These are phyloP conservation scores for Drosophila parthenogenetica DNA, from an alignment of 2,888 invertebrate species.

Conservation along the genomic window DNA sequence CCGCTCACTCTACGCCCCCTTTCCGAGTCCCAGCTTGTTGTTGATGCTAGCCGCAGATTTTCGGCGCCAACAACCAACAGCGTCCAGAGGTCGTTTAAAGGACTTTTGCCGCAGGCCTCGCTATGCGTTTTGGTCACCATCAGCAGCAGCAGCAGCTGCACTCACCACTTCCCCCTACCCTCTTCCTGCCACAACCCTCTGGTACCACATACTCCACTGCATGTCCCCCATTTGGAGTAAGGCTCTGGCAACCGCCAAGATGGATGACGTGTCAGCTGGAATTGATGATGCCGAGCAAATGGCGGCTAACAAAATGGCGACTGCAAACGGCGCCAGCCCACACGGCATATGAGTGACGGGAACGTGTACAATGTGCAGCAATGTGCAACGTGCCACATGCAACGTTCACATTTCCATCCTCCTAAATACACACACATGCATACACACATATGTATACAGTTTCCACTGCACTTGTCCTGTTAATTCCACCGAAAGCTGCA, in stretches of 20 bases:
- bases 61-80: slow-evolving; percentile 60
- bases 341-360: slow-evolving; percentile 73
- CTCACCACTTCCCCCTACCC: not conserved
- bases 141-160: slow-evolving; percentile 3
- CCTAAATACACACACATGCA: not conserved
- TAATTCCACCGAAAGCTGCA: slow-evolving; percentile 21
- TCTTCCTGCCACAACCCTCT: not conserved
- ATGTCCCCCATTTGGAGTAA: slow-evolving; percentile 20
- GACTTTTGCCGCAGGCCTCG: slow-evolving; percentile 78
- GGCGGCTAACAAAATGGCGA: slow-evolving; percentile 70
- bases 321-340: slow-evolving; percentile 49
- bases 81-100: slow-evolving; percentile 82
- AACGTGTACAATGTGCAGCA: slow-evolving; percentile 57
- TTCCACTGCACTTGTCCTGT: not conserved
- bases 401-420: slow-evolving; percentile 20
- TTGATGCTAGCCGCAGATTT: slow-evolving; percentile 72
- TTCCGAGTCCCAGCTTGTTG: slow-evolving; percentile 49
- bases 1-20: not conserved
- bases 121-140: slow-evolving; percentile 59
- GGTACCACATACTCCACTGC: not conserved
- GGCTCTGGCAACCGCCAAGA: slow-evolving; percentile 60
- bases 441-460: not conserved
- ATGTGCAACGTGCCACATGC: slow-evolving; percentile 59
- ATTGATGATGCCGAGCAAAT: slow-evolving; percentile 80
- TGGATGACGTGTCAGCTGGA: slow-evolving; percentile 83